Base-by-base conservation (phyloP, 2,797 vertebrate genomes). In the Eptatretus atami region DNA sequence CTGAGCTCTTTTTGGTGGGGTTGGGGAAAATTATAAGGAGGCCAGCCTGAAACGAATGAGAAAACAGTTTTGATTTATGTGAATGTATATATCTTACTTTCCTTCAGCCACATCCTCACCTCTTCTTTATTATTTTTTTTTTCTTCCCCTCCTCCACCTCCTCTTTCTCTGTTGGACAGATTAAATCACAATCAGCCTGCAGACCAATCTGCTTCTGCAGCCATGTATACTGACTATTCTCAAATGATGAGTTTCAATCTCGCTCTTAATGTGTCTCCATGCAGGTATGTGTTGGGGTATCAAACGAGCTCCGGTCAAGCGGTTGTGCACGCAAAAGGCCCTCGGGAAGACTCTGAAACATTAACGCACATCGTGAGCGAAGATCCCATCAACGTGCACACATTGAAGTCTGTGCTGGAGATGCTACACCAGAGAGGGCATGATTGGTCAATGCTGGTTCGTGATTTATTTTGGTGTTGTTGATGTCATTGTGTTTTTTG, bases 201-300 rank as follows among this genome's bases (percentile, higher is more conserved):
- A 13, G 24, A 52, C 54, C 64, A 25, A 57, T 10, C 3, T 10
- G 11, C 13, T 12, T 25, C 64, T 55, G 24, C 63, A 65, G 63
- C 14, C 6, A 13, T 65, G 13, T 14, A 14, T 8, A 15, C 24
- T 14, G 9, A 25, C 6, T 14, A 25, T 11, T 14, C 25, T 6
- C 63, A 63, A 15, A 12, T 63, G 12, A 15, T 14, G 63, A 15
- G 24, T 10, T 9, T 24, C 25, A 63, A 63, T n/a, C 31, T 13
- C 31, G 15, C 53, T 6, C 1, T 64, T 53, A 63, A 24, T 69
- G 31, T 66, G 70, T 10, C 44, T 14, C 52, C 63, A 53, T 65
- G 63, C 68, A 95, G 90, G 69, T 90, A 90, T 1, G 81, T 94
- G 15, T 79, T 93, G 71, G 80, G 79, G 63, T 86, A 86, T 73